phyloP scores from a whole-genome alignment of 2,888 invertebrate species.

The Agonopterix arenella region DNA sequence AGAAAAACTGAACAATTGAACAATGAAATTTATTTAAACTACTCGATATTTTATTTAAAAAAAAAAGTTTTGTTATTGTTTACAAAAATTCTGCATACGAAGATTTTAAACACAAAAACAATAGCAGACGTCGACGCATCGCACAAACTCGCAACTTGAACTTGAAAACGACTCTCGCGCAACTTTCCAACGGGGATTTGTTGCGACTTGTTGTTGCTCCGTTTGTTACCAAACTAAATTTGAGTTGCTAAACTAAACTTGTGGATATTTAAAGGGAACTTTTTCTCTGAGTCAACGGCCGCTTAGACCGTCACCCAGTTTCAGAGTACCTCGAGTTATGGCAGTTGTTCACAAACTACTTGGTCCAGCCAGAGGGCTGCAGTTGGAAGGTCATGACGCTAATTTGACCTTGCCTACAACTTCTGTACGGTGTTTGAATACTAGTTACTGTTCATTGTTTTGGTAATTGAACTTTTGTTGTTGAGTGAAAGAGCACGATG shows the following conservation, averaged over 20 bases:
- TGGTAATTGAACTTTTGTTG: constrained; percentile 14
- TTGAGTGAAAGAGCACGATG: too few species aligned
- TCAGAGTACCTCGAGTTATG: constrained; percentile 74
- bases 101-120: constrained; percentile 2
- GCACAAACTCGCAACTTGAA: constrained; percentile 39
- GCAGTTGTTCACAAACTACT: constrained; percentile 75
- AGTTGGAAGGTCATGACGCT: constrained; percentile 69
- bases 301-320: constrained; percentile 74
- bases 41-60: too few species aligned
- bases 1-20: too few species aligned
- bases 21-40: too few species aligned
- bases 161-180: constrained; percentile 75
- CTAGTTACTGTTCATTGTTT: constrained; percentile 27
- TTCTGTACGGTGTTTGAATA: constrained; percentile 42
- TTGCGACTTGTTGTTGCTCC: constrained; percentile 72
- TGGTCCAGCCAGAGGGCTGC: constrained; percentile 66
- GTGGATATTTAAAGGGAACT: constrained; percentile 76
- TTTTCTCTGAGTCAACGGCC: constrained; percentile 77
- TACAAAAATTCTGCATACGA: neutral
- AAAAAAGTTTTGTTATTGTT: too few species aligned
- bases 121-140: constrained; percentile 11
- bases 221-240: constrained; percentile 75
- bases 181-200: constrained; percentile 65
- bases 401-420: constrained; percentile 72
- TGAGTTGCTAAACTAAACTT: constrained; percentile 76